Conservation (phyloP, 2,113 vertebrate species). For the Saimiri boliviensis region DNA sequence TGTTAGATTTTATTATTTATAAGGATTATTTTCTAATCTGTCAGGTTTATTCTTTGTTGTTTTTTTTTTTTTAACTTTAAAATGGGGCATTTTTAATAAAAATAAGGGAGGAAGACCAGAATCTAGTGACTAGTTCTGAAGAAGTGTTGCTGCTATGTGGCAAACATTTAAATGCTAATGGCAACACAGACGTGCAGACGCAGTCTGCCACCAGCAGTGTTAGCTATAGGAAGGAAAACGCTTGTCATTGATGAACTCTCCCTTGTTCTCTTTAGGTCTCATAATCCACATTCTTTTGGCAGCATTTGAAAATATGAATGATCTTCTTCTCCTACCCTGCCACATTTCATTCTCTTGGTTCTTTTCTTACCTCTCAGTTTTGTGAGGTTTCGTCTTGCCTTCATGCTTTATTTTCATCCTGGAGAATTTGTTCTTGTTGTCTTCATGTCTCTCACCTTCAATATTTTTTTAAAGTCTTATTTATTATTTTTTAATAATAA, state of each 20-base stretch:
- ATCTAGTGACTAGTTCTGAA: background rate
- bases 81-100: background rate
- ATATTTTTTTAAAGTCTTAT: background rate
- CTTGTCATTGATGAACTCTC: background rate
- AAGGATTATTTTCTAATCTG: background rate
- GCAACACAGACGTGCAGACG: accelerated
- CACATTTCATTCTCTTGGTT: background rate
- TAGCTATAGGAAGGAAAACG: background rate
- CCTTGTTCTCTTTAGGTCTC: background rate
- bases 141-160: background rate
- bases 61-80: slow-evolving; percentile 22
- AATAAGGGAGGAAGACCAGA: background rate
- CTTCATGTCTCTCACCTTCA: background rate
- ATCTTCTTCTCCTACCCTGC: background rate
- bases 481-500: background rate
- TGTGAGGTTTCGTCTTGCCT: background rate
- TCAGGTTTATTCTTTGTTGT: background rate
- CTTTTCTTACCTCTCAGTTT: background rate
- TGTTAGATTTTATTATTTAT: background rate
- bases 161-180: background rate
- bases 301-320: background rate
- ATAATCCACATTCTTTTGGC: background rate
- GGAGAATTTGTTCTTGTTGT: background rate
- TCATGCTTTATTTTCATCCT: background rate
- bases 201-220: too few relatives aligned